A percentile compares a stretch with the other conserved stretches of the same genome.
phyloP scores from a whole-genome alignment of 2,888 invertebrate genomes.

The Amblyjoppa fuscipennis region DNA sequence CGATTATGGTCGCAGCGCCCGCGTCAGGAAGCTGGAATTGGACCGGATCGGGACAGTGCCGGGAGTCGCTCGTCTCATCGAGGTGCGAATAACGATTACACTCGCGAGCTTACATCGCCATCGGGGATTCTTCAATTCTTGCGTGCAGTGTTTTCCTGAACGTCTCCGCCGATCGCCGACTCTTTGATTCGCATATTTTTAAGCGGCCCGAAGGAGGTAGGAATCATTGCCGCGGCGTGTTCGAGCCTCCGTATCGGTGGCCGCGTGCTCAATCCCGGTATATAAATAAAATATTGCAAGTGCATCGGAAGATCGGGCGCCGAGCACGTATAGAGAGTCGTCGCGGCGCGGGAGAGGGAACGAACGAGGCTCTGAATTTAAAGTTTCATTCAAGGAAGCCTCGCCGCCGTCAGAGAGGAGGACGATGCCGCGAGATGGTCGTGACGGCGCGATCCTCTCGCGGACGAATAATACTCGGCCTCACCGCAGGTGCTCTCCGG shows the following conservation, averaged over 20 bases:
- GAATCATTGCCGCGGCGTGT: background rate
- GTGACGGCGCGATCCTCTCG: slow-evolving; percentile 51
- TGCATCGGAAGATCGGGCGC: slow-evolving; percentile 43
- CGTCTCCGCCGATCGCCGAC: background rate
- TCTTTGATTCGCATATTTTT: slow-evolving; percentile 23
- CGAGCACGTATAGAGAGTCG: background rate
- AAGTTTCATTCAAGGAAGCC: slow-evolving; percentile 65
- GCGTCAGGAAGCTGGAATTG: slow-evolving; percentile 48
- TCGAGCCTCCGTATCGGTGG: background rate
- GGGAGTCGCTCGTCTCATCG: slow-evolving; percentile 23
- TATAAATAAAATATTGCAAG: slow-evolving; percentile 59
- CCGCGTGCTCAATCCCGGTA: slow-evolving; percentile 12
- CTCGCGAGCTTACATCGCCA: slow-evolving; percentile 14
- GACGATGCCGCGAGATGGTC: slow-evolving; percentile 41
- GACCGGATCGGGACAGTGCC: slow-evolving; percentile 34
- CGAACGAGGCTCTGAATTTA: slow-evolving; percentile 61
- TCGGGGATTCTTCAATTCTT: slow-evolving; percentile 26
- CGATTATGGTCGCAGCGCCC: slow-evolving; percentile 50
- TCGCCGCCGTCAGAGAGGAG: slow-evolving; percentile 47
- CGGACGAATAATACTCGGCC: slow-evolving; percentile 22
- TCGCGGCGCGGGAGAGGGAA: slow-evolving; percentile 3
- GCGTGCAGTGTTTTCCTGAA: background rate
- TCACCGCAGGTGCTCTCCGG: slow-evolving; percentile 40
- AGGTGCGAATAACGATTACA: slow-evolving; percentile 55
- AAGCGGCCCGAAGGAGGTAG: slow-evolving; percentile 8